Percentiles rank a stretch among this genome's conserved stretches.
These are phyloP conservation scores for Otocyon megalotis DNA, from an alignment of 2,113 vertebrate species.

Conservation along the genomic window DNA sequence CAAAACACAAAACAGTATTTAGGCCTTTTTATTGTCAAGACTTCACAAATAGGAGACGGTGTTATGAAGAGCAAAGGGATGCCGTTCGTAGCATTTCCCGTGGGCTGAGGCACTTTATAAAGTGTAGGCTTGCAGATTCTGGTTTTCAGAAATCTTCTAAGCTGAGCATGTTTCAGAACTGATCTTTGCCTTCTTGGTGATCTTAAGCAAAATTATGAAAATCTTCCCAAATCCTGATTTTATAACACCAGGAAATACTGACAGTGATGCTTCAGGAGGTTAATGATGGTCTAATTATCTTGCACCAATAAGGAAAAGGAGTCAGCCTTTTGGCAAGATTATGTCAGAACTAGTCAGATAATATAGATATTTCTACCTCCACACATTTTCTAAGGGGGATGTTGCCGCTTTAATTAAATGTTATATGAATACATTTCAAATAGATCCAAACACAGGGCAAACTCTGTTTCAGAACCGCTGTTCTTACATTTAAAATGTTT, in stretches of 20 bases:
- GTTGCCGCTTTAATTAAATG: conserved; percentile 89
- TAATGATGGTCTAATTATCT: conserved; percentile 81
- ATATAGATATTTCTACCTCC: conserved; percentile 81
- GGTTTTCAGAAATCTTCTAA: conserved; percentile 58
- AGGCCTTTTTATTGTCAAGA: conserved; percentile 34
- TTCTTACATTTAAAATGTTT: conserved; percentile 87
- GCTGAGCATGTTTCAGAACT: conserved; percentile 70
- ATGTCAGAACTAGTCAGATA: conserved; percentile 82
- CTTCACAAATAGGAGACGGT: background rate
- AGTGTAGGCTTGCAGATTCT: conserved; percentile 24
- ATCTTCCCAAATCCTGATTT: conserved; percentile 74
- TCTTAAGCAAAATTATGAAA: conserved; percentile 78
- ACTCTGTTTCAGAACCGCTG: conserved; percentile 84
- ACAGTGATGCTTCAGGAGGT: conserved; percentile 81
- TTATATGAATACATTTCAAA: conserved; percentile 89
- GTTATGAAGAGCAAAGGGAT: background rate
- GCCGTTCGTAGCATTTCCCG: background rate
- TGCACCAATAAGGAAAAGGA: conserved; percentile 82
- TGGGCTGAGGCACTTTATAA: conserved; percentile 52
- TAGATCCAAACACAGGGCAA: conserved; percentile 87
- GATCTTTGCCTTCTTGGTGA: conserved; percentile 71
- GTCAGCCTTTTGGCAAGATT: conserved; percentile 82
- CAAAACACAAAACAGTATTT: conserved; percentile 49
- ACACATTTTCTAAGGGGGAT: conserved; percentile 70
- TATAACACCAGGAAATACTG: conserved; percentile 75